Percentiles rank a stretch among this genome's conserved stretches.
phyloP scores from a whole-genome alignment of 1,140 invertebrate species.

The Atta texana region DNA sequence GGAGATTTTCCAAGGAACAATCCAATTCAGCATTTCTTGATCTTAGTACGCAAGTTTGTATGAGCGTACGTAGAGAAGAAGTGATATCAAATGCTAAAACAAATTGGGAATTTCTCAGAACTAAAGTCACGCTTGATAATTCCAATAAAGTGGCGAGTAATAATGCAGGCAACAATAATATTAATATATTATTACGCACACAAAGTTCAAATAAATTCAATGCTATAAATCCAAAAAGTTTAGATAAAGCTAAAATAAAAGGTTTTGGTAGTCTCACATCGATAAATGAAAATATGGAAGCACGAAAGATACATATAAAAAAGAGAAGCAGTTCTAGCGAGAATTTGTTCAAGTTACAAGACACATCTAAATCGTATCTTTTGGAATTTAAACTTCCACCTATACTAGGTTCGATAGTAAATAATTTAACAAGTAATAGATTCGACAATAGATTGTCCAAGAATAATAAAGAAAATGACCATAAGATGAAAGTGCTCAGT shows the following conservation, averaged over 20 bases:
- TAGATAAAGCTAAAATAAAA: slow-evolving; percentile 76
- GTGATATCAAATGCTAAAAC: slow-evolving; percentile 93
- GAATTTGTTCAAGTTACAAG: slow-evolving; percentile 75
- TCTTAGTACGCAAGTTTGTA: slow-evolving; percentile 89
- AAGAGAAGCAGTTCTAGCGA: slow-evolving; percentile 80
- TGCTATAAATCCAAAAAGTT: slow-evolving; percentile 72
- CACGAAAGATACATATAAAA: slow-evolving; percentile 80
- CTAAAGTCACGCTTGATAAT: slow-evolving; percentile 83
- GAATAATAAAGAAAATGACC: slow-evolving; percentile 25
- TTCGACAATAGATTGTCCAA: slow-evolving; percentile 83
- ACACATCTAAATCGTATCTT: slow-evolving; percentile 75
- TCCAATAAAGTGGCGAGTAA: slow-evolving; percentile 50
- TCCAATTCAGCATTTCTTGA: slow-evolving; percentile 90
- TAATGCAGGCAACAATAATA: slow-evolving; percentile 68
- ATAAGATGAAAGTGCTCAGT: slow-evolving; percentile 67
- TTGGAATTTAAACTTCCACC: slow-evolving; percentile 88
- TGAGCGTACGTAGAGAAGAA: slow-evolving; percentile 90
- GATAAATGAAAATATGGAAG: slow-evolving; percentile 81
- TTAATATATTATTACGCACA: slow-evolving; percentile 73
- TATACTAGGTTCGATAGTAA: slow-evolving; percentile 89
- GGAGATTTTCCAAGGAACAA: slow-evolving; percentile 91
- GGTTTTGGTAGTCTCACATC: slow-evolving; percentile 79
- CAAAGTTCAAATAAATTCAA: slow-evolving; percentile 81
- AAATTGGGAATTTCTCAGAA: slow-evolving; percentile 92
- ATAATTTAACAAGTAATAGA: slow-evolving; percentile 85